Conservation (phyloP, 2,797 vertebrate species). For the Tolypeutes matacus region DNA sequence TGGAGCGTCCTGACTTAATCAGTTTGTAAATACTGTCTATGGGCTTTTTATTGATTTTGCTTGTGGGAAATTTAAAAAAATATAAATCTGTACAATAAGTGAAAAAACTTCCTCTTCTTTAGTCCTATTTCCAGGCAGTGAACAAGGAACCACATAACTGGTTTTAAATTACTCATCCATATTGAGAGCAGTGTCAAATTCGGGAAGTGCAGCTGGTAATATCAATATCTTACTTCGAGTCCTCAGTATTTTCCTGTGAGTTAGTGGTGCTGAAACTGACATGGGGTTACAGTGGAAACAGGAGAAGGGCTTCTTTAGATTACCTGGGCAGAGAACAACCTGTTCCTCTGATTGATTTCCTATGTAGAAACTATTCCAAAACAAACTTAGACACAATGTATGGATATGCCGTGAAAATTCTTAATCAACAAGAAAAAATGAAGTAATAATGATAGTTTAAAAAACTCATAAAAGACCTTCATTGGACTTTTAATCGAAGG, state of each 20-base stretch:
- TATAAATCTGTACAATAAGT: conserved; percentile 25
- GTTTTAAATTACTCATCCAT: not conserved
- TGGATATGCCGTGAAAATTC: conserved; percentile 49
- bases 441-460: conserved; percentile 57
- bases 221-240: not conserved
- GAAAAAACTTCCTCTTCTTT: not conserved
- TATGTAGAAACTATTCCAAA: conserved; percentile 26
- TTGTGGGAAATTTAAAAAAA: conserved; percentile 28
- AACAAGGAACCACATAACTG: not conserved
- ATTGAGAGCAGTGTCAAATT: not conserved
- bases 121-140: not conserved
- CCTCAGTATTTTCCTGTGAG: not conserved
- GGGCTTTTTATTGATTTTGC: not conserved
- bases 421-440: conserved; percentile 50
- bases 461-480: too few relatives aligned
- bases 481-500: too few relatives aligned
- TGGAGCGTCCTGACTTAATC: not conserved
- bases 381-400: conserved; percentile 36
- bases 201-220: not conserved
- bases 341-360: conserved; percentile 35
- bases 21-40: conserved; percentile 2
- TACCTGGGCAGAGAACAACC: not conserved
- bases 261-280: conserved; percentile 22
- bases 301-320: not conserved
- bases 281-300: not conserved